These are phyloP conservation scores for Vireo altiloquus DNA, from an alignment of 2,113 vertebrate genomes.

Conservation along the genomic window DNA sequence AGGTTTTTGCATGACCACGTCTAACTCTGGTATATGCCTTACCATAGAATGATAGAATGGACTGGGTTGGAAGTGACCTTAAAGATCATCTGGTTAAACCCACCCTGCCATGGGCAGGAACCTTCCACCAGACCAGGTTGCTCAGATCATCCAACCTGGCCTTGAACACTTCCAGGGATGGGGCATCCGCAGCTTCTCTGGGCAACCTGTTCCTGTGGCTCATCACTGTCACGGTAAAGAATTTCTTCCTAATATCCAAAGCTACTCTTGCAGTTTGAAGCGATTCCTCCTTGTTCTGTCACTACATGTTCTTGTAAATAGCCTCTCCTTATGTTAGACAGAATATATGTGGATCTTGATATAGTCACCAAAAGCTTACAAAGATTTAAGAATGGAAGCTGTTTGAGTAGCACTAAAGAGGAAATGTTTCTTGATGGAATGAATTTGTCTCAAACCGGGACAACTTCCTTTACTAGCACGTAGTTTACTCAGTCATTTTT, in stretches of 20 bases:
- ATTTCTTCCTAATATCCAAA: not conserved
- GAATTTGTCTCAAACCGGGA: too few species aligned
- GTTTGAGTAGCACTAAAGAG: not conserved
- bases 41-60: not conserved
- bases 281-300: fast-evolving
- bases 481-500: not conserved
- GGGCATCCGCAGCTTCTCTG: not conserved
- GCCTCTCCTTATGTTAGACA: not conserved
- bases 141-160: not conserved
- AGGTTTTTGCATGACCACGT: not conserved
- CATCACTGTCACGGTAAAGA: not conserved
- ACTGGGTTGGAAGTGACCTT: not conserved
- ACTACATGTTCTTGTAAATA: not conserved
- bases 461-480: not conserved
- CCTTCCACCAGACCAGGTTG: not conserved
- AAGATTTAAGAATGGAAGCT: not conserved
- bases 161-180: not conserved
- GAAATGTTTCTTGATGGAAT: not conserved
- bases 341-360: not conserved
- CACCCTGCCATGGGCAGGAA: fast-evolving
- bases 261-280: not conserved
- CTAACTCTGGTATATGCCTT: not conserved
- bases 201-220: not conserved
- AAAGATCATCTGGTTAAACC: not conserved
- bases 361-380: not conserved